These are phyloP conservation scores for Kryptolebias marmoratus DNA, from an alignment of 2,113 vertebrate species.

Conservation along the genomic window DNA sequence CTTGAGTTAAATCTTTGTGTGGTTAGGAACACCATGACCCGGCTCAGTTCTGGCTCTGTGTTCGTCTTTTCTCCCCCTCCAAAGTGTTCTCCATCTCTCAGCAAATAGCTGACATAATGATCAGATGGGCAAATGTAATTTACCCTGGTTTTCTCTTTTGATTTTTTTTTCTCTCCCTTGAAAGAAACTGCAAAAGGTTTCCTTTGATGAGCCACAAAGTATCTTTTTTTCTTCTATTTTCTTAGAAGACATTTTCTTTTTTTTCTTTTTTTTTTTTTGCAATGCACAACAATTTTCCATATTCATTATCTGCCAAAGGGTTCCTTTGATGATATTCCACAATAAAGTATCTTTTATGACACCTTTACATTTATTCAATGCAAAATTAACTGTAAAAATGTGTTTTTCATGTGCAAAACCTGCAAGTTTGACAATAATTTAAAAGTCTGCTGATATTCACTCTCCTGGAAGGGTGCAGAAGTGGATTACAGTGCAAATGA, in stretches of 20 bases:
- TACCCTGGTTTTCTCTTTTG: not conserved
- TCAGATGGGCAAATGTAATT: slow-evolving; percentile 9
- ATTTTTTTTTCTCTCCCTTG: not conserved
- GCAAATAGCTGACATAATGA: slow-evolving; percentile 25
- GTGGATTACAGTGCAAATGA: not conserved
- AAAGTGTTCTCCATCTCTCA: slow-evolving; percentile 18
- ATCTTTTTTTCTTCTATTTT: not conserved
- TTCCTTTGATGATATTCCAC: not conserved
- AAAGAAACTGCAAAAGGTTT: not conserved
- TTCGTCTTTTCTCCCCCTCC: slow-evolving; percentile 26
- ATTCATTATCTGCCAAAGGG: not conserved
- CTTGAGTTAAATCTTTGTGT: slow-evolving; percentile 19
- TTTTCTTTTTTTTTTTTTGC: not conserved
- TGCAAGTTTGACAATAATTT: not conserved
- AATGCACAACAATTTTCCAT: not conserved
- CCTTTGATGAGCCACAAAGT: not conserved
- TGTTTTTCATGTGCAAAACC: not conserved
- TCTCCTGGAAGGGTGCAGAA: not conserved
- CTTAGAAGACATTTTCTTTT: not conserved
- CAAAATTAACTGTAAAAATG: not conserved
- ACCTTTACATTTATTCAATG: too few relatives aligned
- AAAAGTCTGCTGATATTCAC: not conserved
- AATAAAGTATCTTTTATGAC: not conserved
- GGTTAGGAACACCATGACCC: slow-evolving; percentile 47
- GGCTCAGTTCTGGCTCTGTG: slow-evolving; percentile 19